A percentile compares a stretch with the other conserved stretches of the same genome.
phyloP scores from a whole-genome alignment of 2,797 vertebrate genomes.

The Oceanodroma leucorhoa region DNA sequence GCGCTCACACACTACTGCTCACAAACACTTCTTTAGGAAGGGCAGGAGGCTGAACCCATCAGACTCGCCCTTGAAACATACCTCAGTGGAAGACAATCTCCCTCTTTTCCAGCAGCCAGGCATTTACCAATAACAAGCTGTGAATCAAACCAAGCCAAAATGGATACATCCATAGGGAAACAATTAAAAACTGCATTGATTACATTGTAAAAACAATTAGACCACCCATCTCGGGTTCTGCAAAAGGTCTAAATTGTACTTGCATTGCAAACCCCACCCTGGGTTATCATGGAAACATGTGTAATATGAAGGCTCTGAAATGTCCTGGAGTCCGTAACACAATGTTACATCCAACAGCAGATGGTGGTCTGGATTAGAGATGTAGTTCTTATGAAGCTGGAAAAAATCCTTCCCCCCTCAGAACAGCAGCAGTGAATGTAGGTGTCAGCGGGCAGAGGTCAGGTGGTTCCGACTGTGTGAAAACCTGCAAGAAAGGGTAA shows the following conservation, averaged over 20 bases:
- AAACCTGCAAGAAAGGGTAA: conserved; percentile 69
- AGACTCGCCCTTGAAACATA: neutral
- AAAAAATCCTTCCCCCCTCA: conserved; percentile 7
- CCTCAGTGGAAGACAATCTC: neutral
- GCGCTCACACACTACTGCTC: neutral
- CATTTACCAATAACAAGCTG: conserved; percentile 61
- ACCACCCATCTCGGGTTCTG: conserved; percentile 47
- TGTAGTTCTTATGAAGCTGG: conserved; percentile 41
- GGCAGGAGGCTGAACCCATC: conserved; percentile 10
- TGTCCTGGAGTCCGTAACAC: conserved; percentile 65
- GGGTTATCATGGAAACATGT: conserved; percentile 54
- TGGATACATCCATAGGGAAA: conserved; percentile 61
- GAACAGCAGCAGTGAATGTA: neutral
- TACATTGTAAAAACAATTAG: conserved; percentile 69
- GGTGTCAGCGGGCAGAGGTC: conserved; percentile 77
- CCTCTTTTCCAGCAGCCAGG: conserved; percentile 52
- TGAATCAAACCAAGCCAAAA: conserved; percentile 63
- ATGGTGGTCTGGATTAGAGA: conserved; percentile 61
- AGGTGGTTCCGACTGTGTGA: conserved; percentile 82
- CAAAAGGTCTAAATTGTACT: conserved; percentile 65
- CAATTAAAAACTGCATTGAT: conserved; percentile 69
- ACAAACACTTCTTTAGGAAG: neutral
- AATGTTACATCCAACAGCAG: conserved; percentile 64
- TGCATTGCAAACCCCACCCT: conserved; percentile 52
- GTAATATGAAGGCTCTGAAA: conserved; percentile 63